Base-by-base conservation (phyloP, 2,888 invertebrate species). In the Coelopa pilipes region DNA sequence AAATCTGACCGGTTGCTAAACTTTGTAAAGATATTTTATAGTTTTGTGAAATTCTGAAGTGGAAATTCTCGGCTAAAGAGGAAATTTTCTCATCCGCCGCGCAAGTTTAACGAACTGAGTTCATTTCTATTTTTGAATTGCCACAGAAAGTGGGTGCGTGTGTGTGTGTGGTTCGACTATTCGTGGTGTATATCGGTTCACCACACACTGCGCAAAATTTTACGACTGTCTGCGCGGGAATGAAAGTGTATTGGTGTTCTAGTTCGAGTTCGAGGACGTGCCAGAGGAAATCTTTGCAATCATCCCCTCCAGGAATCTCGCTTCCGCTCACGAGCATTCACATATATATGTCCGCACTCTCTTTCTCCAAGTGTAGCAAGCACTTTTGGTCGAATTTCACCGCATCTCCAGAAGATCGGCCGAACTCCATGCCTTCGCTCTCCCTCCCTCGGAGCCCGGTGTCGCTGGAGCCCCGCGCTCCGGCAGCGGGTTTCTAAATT, bases 41-140 rank as follows among this genome's bases (percentile, higher is more conserved):
- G 15, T 50, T 50, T 71, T 70, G 50, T 60, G 65, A 75, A 75
- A 69, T 72, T 69, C 49, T 59, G 63, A 70, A 74, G 70, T 66
- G 67, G 49, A 70, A 74, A 66, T 46, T 46, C n/a, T 34, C 34
- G 19, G 50, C 15, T 62, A 70, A 63, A 73, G 47, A 59, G 21
- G 34, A 63, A 69, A 63, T 60, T 55, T 46, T 62, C 67, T 60
- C 70, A 45, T n/a, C 47, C 70, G 72, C 69, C 79, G 78, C 80
- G 82, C 76, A 85, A 85, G 86, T 86, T 86, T 87, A 86, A 87
- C 87, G 87, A 86, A 87, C 87, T 87, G 87, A 87, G 87, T 87
- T 87, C 87, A 87, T 87, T 86, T 87, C 87, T 87, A 87, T 87
- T 87, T 87, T 87, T 85, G 86, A 85, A 74, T 74, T 74, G 66